Conservation (phyloP, 2,888 invertebrate genomes). For the Callinectes sapidus region DNA sequence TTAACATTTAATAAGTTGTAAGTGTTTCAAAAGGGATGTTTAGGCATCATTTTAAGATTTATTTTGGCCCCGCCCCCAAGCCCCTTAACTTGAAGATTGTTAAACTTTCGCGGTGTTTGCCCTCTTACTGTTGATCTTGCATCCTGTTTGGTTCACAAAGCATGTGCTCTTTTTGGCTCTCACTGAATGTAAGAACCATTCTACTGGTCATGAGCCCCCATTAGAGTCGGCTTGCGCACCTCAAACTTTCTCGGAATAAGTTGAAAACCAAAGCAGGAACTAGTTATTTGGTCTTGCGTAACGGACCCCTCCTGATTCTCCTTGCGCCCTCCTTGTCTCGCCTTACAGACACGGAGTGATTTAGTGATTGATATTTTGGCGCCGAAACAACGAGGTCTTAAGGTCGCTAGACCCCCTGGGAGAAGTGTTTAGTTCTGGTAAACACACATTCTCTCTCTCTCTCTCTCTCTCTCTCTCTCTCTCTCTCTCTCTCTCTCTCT, state of each 20-base stretch:
- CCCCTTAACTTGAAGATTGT: not conserved
- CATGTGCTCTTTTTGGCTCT: not conserved
- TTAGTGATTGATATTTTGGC: no score
- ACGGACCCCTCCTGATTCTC: not conserved
- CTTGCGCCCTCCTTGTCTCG: not conserved
- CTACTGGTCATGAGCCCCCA: not conserved
- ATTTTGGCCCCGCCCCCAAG: not conserved
- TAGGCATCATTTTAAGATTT: not conserved
- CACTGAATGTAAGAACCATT: not conserved
- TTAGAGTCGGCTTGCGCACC: not conserved
- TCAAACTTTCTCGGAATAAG: not conserved
- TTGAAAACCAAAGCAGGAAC: not conserved
- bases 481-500: conserved; percentile 38
- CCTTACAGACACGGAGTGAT: not conserved
- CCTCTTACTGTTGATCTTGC: not conserved
- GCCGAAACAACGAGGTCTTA: no score
- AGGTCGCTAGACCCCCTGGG: no score
- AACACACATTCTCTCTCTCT: conserved; percentile 32
- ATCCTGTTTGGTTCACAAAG: not conserved
- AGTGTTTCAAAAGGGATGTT: not conserved
- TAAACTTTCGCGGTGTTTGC: not conserved
- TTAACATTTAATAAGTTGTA: not conserved
- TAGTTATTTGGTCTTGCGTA: not conserved
- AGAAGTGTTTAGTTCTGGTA: not conserved
- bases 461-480: conserved; percentile 46